Percentiles rank a stretch among this genome's conserved stretches.
Evolutionary conservation across 2,888 invertebrate genomes (phyloP).

Genomic region (Graphium colonna): DNA sequence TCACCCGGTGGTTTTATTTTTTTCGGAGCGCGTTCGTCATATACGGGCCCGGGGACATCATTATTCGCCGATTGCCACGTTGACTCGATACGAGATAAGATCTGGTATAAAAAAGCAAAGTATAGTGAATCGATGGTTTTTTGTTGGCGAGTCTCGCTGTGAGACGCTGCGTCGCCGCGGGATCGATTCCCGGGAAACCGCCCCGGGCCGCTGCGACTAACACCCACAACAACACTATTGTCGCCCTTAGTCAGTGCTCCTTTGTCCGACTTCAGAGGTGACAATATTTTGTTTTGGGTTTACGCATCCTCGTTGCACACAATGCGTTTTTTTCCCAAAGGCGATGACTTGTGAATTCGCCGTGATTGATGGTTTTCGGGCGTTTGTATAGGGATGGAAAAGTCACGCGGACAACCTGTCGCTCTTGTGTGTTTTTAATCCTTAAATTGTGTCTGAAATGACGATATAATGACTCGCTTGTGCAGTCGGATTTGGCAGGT

Average conservation of each 20-base stretch:
- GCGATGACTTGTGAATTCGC: conserved; percentile 79
- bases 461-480: not conserved
- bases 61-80: conserved; percentile 76
- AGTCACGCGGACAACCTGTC: not conserved
- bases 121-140: conserved; percentile 60
- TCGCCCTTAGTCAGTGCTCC: conserved; percentile 61
- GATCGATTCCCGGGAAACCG: conserved; percentile 73
- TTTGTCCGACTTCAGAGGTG: conserved; percentile 67
- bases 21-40: conserved; percentile 54
- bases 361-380: conserved; percentile 67
- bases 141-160: conserved; percentile 54
- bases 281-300: conserved; percentile 73
- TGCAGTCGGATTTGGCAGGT: no score
- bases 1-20: conserved; percentile 54
- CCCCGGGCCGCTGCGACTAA: conserved; percentile 44
- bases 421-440: not conserved
- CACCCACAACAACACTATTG: conserved; percentile 67
- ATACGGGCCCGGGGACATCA: conserved; percentile 74
- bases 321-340: conserved; percentile 65
- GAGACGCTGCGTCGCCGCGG: conserved; percentile 76
- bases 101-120: conserved; percentile 54
- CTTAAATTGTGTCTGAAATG: not conserved
- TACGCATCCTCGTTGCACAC: conserved; percentile 65
- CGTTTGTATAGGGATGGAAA: conserved; percentile 31
- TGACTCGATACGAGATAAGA: conserved; percentile 66